Evolutionary conservation across 2,113 vertebrate species (phyloP).

Genomic region (Macquaria australasica): DNA sequence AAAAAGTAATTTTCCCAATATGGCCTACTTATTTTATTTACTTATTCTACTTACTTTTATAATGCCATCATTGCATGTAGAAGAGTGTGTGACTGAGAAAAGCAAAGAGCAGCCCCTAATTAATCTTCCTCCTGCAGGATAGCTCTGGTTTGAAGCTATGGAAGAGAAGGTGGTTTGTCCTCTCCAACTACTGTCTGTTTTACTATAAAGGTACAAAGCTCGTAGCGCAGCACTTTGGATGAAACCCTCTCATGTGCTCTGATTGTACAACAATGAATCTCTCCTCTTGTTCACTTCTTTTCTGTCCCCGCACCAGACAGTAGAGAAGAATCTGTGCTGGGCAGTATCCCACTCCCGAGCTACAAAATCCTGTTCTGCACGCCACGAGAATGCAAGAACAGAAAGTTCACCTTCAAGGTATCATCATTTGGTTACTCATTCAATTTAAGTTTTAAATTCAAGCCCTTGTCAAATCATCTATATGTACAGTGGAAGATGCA

Average conservation of each 20-base stretch:
- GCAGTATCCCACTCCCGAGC: constrained; percentile 92
- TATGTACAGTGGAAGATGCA: not conserved
- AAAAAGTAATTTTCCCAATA: constrained; percentile 85
- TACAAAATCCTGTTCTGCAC: constrained; percentile 90
- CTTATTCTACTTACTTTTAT: not conserved
- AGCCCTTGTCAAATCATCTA: not conserved
- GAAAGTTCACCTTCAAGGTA: constrained; percentile 93
- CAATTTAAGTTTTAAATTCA: not conserved
- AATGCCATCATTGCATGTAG: not conserved
- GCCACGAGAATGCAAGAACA: constrained; percentile 88
- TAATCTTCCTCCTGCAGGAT: constrained; percentile 81
- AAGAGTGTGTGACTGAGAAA: not conserved
- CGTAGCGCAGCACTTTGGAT: not conserved
- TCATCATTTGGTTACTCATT: not conserved
- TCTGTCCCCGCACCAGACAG: constrained; percentile 85
- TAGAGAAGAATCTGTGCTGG: constrained; percentile 90
- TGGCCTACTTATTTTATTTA: no score
- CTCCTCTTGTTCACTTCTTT: constrained; percentile 8
- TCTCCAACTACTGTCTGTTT: constrained; percentile 92
- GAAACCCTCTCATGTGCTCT: not conserved
- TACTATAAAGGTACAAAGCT: constrained; percentile 85
- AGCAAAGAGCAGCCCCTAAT: not conserved
- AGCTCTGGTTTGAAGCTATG: constrained; percentile 92
- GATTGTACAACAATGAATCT: not conserved
- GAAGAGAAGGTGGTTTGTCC: constrained; percentile 95